Evolutionary conservation across 1,140 invertebrate species (phyloP).

Genomic region (Drosophila varians): DNA sequence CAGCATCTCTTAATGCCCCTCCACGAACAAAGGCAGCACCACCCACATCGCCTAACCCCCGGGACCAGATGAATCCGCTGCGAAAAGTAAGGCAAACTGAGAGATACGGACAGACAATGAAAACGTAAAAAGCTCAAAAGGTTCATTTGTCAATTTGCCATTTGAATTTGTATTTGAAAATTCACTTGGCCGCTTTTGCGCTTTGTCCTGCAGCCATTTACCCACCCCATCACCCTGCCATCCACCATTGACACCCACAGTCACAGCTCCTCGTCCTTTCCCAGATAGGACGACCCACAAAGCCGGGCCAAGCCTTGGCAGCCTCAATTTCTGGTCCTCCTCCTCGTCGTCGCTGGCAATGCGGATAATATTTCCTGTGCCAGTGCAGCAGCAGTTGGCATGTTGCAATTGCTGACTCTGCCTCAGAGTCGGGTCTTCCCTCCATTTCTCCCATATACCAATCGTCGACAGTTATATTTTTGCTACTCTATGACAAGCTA

Average conservation of each 20-base stretch:
- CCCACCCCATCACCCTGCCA: not conserved
- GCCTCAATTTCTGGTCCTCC: conserved; percentile 48
- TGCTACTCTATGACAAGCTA: conserved; percentile 63
- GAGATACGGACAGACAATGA: conserved; percentile 59
- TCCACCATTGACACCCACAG: not conserved
- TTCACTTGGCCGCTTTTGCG: conserved; percentile 80
- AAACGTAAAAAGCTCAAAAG: conserved; percentile 79
- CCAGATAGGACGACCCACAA: conserved; percentile 23
- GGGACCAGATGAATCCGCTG: conserved; percentile 16
- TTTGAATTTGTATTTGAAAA: conserved; percentile 81
- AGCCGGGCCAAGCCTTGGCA: conserved; percentile 35
- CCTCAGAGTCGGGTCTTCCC: conserved; percentile 6
- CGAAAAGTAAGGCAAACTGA: not conserved
- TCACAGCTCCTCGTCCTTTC: not conserved
- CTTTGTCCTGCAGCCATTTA: conserved; percentile 55
- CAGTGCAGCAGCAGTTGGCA: conserved; percentile 76
- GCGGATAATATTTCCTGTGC: conserved; percentile 81
- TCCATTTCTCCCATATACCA: conserved; percentile 33
- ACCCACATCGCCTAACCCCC: not conserved
- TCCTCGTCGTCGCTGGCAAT: conserved; percentile 50
- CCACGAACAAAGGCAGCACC: not conserved
- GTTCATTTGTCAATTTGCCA: conserved; percentile 81
- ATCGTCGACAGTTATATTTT: conserved; percentile 80
- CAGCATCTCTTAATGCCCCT: not conserved
- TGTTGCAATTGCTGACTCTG: conserved; percentile 55